Evolutionary conservation across 2,113 vertebrate species (phyloP), one percentile per base, ranked within the genome.

Genomic region (Spheniscus mendiculus): DNA sequence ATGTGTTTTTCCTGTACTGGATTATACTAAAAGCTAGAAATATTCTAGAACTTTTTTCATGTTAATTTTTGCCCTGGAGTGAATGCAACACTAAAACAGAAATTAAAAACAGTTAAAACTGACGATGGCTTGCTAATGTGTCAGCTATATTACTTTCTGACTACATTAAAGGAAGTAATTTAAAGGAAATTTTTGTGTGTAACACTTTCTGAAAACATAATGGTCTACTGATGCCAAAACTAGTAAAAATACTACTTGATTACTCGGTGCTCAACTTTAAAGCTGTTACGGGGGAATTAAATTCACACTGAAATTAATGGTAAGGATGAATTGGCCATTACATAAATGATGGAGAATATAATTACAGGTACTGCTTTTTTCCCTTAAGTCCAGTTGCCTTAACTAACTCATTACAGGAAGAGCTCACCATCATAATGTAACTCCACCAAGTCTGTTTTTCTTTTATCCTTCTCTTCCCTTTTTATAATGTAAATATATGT

Each of bases 361-460:
- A 96, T 71, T 97, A 85, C 73, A 96, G 92, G 93, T 97, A 94
- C 89, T 96, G 71, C 77, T 97, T 97, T 98, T 93, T 91, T 81
- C 83, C 23, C 55, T 55, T 52, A 76, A 94, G 93, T 87, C 84
- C 78, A 89, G 36, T 96, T 96, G 72, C 61, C 83, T 90, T 98
- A 96, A 93, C 77, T 88, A 93, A 95, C 47, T 94, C 81, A 74
- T 80, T 93, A 45, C 12, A 96, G 95, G 92, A 98, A 98, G 92
- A 98, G 90, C 92, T 97, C 78, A 88, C 87, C 79, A 96, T 97
- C 92, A 98, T 93, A 95, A 96, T 96, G 92, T 98, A 97, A 97
- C 94, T 97, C 96, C 97, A 95, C 97, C 96, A 98, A 97, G 97
- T 96, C 90, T 97, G 38, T 87, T 90, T 96, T 94, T 81, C 12